A percentile compares a stretch with the other conserved stretches of the same genome.
Conservation (phyloP, 2,113 vertebrate species). For the Laticauda laticaudata region DNA sequence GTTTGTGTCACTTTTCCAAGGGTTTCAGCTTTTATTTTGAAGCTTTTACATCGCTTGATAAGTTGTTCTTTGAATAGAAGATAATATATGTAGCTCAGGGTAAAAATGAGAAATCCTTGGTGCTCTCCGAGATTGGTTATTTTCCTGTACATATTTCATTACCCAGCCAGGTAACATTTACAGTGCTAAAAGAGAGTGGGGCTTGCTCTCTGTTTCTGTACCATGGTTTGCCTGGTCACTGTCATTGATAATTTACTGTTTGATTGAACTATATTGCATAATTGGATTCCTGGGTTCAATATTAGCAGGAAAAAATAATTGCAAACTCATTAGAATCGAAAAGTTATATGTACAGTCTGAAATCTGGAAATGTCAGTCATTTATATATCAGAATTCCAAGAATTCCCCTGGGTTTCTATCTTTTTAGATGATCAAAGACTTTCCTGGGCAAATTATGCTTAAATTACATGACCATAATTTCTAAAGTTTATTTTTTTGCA, state of each 20-base stretch:
- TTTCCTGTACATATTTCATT: background rate
- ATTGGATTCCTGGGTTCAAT: background rate
- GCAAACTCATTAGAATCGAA: background rate
- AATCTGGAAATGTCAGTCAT: background rate
- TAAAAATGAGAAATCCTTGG: background rate
- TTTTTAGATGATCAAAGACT: background rate
- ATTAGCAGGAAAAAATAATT: background rate
- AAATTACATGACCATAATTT: background rate
- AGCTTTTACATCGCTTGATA: background rate
- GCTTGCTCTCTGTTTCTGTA: background rate
- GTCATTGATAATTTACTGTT: background rate
- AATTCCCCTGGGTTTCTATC: background rate
- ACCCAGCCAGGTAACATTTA: background rate
- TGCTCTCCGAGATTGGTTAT: background rate
- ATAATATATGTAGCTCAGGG: background rate
- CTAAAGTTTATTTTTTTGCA: slow-evolving; percentile 6
- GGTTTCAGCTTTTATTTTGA: background rate
- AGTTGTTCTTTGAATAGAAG: background rate
- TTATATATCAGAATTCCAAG: background rate
- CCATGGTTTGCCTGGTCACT: background rate
- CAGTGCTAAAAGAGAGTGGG: background rate
- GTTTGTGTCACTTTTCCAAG: background rate
- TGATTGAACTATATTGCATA: background rate
- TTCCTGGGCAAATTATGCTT: background rate
- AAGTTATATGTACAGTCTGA: background rate